Evolutionary conservation across 92 coral and sea anemone species (phyloP).

Genomic region (Scolanthus callimorphus): DNA sequence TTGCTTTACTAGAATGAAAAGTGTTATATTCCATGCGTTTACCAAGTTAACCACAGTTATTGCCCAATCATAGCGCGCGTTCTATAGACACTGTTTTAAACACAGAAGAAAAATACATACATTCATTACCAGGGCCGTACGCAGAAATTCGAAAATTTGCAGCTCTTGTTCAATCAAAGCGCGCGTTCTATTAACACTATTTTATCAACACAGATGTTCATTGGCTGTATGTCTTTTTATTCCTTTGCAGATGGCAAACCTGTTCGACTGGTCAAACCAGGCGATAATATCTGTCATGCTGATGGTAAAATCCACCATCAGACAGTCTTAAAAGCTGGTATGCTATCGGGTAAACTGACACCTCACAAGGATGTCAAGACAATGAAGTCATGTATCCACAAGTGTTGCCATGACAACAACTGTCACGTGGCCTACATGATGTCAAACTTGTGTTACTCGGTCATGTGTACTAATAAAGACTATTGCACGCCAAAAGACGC

Average conservation of each 20-base stretch:
- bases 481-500: slow-evolving; percentile 84
- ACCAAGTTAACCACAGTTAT: too few relatives aligned
- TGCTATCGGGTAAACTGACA: slow-evolving; percentile 91
- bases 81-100: too few relatives aligned
- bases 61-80: too few relatives aligned
- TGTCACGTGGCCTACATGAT: slow-evolving; percentile 98
- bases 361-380: slow-evolving; percentile 64
- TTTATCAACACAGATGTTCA: too few relatives aligned
- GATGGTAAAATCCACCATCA: slow-evolving; percentile 85
- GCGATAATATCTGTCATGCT: slow-evolving; percentile 62
- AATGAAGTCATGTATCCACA: slow-evolving; percentile 76
- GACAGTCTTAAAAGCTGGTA: slow-evolving; percentile 86
- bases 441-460: slow-evolving; percentile 86
- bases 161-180: too few relatives aligned
- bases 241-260: slow-evolving; percentile 69
- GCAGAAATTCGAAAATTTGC: too few relatives aligned
- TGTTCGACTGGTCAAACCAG: slow-evolving; percentile 45
- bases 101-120: too few relatives aligned
- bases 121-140: too few relatives aligned
- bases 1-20: too few relatives aligned
- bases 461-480: slow-evolving; percentile 71
- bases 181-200: too few relatives aligned
- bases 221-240: too few relatives aligned
- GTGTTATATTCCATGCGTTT: too few relatives aligned
- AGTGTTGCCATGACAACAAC: slow-evolving; percentile 74